A percentile compares a stretch with the other conserved stretches of the same genome.
Conservation (phyloP, 2,113 vertebrate genomes). For the Coptodon bakossiorum region DNA sequence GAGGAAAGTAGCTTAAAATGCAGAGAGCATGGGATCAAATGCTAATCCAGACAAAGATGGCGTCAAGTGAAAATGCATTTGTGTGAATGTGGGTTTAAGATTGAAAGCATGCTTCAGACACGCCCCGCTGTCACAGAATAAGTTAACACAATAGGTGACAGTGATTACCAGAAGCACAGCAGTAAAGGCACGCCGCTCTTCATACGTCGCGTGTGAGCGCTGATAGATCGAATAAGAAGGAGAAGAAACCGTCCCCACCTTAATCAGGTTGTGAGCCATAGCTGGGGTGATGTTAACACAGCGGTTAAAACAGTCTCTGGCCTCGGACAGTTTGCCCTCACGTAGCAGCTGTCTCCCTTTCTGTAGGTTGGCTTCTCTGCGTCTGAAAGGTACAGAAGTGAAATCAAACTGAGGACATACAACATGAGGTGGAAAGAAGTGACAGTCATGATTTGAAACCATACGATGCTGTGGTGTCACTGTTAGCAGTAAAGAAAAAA, state of each 20-base stretch:
- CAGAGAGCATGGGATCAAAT: background rate
- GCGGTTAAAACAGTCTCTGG: slow-evolving; percentile 89
- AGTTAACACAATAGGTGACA: background rate
- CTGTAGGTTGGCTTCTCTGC: slow-evolving; percentile 82
- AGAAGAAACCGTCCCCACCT: slow-evolving; percentile 63
- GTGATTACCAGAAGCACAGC: background rate
- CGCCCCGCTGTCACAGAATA: background rate
- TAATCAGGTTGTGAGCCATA: slow-evolving; percentile 93
- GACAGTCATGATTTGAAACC: background rate
- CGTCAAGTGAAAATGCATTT: background rate
- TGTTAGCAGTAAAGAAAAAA: background rate
- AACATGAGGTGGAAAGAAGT: background rate
- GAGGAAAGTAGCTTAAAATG: background rate
- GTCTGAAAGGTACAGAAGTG: slow-evolving; percentile 67
- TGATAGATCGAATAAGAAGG: background rate
- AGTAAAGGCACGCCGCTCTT: background rate
- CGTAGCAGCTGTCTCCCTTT: slow-evolving; percentile 87
- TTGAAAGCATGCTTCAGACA: background rate
- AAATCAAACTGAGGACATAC: background rate
- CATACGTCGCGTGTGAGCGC: background rate
- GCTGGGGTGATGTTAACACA: slow-evolving; percentile 84
- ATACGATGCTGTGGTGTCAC: background rate
- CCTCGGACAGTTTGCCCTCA: slow-evolving; percentile 87
- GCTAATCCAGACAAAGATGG: rapidly evolving
- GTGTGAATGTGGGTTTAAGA: background rate